Conservation (phyloP, 2,113 vertebrate species). For the Podiceps cristatus region DNA sequence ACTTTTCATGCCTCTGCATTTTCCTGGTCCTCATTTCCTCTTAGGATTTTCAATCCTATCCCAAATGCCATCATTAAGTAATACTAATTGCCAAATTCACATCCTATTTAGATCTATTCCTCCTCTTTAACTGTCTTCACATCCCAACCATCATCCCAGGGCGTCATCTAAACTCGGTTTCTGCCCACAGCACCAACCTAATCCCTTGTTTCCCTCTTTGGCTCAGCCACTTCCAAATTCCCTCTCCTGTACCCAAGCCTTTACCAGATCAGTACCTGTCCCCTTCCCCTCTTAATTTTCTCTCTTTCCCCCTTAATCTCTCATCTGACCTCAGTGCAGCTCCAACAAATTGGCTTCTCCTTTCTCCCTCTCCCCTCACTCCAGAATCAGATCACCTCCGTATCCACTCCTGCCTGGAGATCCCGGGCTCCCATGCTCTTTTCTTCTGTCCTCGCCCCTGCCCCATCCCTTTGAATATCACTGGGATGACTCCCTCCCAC, state of each 20-base stretch:
- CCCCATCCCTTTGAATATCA: neutral
- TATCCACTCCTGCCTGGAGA: accelerated
- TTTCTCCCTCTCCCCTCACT: neutral
- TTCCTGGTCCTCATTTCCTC: neutral
- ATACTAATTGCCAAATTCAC: neutral
- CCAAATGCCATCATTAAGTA: neutral
- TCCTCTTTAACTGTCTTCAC: neutral
- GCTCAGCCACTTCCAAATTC: neutral
- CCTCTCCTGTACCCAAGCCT: neutral
- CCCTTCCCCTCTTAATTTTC: neutral
- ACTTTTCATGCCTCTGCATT: neutral
- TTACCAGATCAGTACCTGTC: neutral
- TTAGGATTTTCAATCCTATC: neutral
- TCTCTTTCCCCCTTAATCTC: neutral
- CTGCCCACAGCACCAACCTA: neutral
- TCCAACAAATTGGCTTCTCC: neutral
- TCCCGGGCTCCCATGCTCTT: neutral
- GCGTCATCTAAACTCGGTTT: neutral
- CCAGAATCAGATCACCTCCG: neutral
- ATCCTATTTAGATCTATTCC: neutral
- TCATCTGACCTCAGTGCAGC: neutral
- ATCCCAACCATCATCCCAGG: neutral
- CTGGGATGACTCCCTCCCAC: neutral
- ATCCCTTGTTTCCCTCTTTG: neutral
- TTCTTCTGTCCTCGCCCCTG: neutral